Base-by-base conservation (phyloP, 2,888 invertebrate genomes). In the Aproaerema taeniolella region DNA sequence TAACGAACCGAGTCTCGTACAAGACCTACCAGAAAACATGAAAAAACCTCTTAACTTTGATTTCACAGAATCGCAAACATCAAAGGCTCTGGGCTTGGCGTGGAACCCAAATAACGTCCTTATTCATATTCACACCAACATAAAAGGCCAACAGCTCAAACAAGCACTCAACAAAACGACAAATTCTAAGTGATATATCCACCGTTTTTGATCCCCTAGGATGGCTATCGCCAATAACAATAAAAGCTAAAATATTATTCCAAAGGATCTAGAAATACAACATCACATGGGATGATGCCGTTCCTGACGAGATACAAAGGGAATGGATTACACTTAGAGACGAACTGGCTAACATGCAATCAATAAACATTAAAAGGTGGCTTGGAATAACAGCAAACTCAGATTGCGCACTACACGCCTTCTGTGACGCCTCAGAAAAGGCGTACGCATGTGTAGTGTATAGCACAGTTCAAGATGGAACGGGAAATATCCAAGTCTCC, bases 371-470 rank as follows among this genome's bases (percentile, higher is more conserved):
- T 9, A 11, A 11, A 26, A 38, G 38, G 31, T 38, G 38, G 38
- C 11, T 38, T 8, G 30, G 30, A 11, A n/a, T 15, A 6, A 12
- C 12, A 6, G 13, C 20, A 9, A 25, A 38, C 12, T 13, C n/a
- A 24, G 24, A 20, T n/a, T 1, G n/a, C n/a, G 28, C 30, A 13
- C 30, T 30, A 10, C 37, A 37, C 17, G 41, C 20, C 4, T 41
- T 32, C 15, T 32, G 12, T n/a, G n/a, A n/a, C n/a, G n/a, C n/a
- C n/a, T n/a, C n/a, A n/a, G n/a, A n/a, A n/a, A n/a, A n/a, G n/a
- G 41, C 36, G 6, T 36, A 31, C 13, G 13, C 36, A 3, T 31
- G 17, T 24, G 32, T 36, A 20, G 29, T 41, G 3, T 41, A 37
- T 20, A 24, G 30, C 20, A 30, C n/a, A 30, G 31, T 24, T 31